Evolutionary conservation across 2,888 invertebrate genomes (phyloP).

Genomic region (Xanthorhoe spadicearia): DNA sequence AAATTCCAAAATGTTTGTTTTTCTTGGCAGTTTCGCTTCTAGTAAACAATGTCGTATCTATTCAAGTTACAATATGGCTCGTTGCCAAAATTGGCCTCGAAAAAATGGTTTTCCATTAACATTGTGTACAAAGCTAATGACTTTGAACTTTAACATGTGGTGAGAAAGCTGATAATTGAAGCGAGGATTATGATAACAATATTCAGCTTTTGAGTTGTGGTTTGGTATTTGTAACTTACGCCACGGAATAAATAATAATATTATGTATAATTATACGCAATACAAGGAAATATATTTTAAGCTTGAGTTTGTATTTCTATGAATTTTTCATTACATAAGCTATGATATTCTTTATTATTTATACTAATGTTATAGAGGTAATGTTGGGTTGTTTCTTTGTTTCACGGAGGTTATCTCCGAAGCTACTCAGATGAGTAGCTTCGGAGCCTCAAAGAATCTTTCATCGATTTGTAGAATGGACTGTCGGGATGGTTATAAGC

Average conservation of each 20-base stretch:
- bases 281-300: background rate
- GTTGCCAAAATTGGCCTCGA: slow-evolving; percentile 43
- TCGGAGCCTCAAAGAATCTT: no score
- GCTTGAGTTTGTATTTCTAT: background rate
- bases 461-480: no score
- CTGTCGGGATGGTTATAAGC: no score
- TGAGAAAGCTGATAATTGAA: slow-evolving; percentile 22
- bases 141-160: slow-evolving; percentile 17
- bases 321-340: background rate
- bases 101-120: slow-evolving; percentile 47
- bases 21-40: slow-evolving; percentile 14
- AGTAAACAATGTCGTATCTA: slow-evolving; percentile 8
- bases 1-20: background rate
- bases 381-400: no score
- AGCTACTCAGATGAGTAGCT: no score
- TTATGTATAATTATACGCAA: background rate
- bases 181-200: slow-evolving; percentile 13
- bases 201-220: slow-evolving; percentile 16
- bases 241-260: no score
- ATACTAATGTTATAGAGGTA: no score
- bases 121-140: slow-evolving; percentile 25
- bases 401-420: no score
- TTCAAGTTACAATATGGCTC: slow-evolving; percentile 42
- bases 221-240: background rate
- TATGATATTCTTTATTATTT: background rate